Evolutionary conservation across 2,888 invertebrate genomes (phyloP).

Genomic region (Pollenia angustigena): DNA sequence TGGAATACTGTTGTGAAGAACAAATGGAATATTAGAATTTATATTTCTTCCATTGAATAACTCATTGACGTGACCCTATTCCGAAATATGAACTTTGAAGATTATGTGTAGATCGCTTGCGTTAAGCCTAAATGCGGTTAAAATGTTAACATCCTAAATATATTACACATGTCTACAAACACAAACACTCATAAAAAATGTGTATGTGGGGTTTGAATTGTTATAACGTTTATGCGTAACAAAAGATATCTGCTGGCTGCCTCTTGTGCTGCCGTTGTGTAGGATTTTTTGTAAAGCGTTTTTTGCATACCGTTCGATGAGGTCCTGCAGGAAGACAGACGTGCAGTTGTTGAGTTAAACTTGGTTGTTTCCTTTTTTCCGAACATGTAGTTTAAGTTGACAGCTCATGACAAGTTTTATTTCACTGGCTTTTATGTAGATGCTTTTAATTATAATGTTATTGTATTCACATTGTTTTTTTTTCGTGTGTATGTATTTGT

Average conservation of each 20-base stretch:
- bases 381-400: constrained; percentile 68
- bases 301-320: constrained; percentile 57
- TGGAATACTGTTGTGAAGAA: neutral
- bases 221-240: constrained; percentile 66
- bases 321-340: constrained; percentile 67
- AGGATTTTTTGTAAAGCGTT: constrained; percentile 48
- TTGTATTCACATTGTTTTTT: constrained; percentile 50
- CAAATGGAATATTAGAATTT: no score
- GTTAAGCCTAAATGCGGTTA: constrained; percentile 19
- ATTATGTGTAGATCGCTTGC: constrained; percentile 7
- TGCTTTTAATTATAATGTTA: constrained; percentile 73
- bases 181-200: neutral
- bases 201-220: constrained; percentile 13
- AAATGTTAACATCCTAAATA: neutral
- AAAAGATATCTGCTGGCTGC: constrained; percentile 56
- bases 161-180: neutral
- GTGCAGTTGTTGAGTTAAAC: constrained; percentile 61
- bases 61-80: constrained; percentile 16
- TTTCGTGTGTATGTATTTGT: constrained; percentile 23
- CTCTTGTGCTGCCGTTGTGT: constrained; percentile 62
- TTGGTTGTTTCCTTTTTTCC: constrained; percentile 58
- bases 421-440: constrained; percentile 69
- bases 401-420: constrained; percentile 73
- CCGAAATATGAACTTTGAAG: constrained; percentile 27
- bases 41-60: no score